Percentiles rank a stretch among this genome's conserved stretches.
Evolutionary conservation across 1,140 invertebrate species (phyloP).

Genomic region (Goniozus legneri): DNA sequence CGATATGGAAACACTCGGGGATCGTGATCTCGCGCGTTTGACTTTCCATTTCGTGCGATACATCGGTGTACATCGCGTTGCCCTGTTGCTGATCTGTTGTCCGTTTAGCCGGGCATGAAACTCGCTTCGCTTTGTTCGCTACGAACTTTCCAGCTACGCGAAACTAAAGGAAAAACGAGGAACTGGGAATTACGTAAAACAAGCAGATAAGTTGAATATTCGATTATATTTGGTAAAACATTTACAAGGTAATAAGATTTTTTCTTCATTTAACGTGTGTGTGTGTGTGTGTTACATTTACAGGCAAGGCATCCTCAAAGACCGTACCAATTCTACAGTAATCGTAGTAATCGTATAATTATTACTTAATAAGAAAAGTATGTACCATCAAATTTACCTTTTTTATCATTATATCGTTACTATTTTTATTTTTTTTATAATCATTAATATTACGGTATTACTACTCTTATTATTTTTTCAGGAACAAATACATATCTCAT

Average conservation of each 20-base stretch:
- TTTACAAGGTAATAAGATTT: constrained; percentile 55
- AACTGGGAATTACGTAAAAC: too few relatives aligned
- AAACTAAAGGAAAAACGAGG: too few relatives aligned
- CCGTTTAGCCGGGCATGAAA: too few relatives aligned
- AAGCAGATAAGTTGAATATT: constrained; percentile 47
- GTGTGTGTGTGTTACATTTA: constrained; percentile 49
- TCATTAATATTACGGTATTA: constrained; percentile 40
- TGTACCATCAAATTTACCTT: constrained; percentile 52
- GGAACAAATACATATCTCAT: constrained; percentile 44
- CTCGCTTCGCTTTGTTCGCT: too few relatives aligned
- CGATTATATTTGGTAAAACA: constrained; percentile 57
- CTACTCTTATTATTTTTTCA: constrained; percentile 42
- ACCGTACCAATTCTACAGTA: constrained; percentile 53
- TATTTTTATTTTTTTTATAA: too few relatives aligned
- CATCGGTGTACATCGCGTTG: constrained; percentile 19
- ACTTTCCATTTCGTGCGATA: constrained; percentile 30
- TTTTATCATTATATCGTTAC: too few relatives aligned
- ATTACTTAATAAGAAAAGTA: constrained; percentile 52
- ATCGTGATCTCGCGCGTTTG: constrained; percentile 27
- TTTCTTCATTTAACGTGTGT: constrained; percentile 45
- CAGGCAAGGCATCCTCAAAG: constrained; percentile 54
- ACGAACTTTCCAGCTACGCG: too few relatives aligned
- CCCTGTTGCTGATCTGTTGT: too few relatives aligned
- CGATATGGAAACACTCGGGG: too few relatives aligned
- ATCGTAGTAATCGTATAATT: constrained; percentile 45